Percentiles rank a stretch among this genome's conserved stretches.
These are phyloP conservation scores for Macrosiphum euphorbiae DNA, from an alignment of 2,888 invertebrate species.

Conservation along the genomic window DNA sequence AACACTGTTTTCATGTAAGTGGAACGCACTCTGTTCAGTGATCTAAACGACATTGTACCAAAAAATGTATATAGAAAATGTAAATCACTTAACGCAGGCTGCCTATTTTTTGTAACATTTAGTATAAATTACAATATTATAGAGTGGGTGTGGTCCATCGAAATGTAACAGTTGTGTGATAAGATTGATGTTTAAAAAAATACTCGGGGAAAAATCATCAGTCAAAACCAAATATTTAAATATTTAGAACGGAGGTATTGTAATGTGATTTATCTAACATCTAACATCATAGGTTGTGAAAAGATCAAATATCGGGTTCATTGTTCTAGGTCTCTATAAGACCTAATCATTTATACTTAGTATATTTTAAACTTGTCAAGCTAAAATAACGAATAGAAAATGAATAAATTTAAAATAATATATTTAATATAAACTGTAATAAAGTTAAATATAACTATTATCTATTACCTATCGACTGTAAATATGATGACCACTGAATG, in stretches of 20 bases:
- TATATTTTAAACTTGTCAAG: not conserved
- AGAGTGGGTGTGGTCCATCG: not conserved
- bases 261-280: constrained; percentile 1
- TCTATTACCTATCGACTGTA: not conserved
- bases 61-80: not conserved
- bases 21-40: not conserved
- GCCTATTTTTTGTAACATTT: not conserved
- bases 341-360: not conserved
- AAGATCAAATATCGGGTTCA: not conserved
- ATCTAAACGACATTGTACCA: not conserved
- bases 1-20: not conserved
- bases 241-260: not conserved
- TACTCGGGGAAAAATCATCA: not conserved
- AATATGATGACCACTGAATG: not conserved
- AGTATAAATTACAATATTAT: not conserved
- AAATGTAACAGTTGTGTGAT: not conserved
- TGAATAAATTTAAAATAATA: not conserved
- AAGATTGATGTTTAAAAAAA: not conserved
- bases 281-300: not conserved
- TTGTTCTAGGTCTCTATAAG: not conserved
- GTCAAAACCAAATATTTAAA: not conserved
- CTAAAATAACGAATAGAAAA: not conserved
- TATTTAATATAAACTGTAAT: not conserved
- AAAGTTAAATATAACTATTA: not conserved
- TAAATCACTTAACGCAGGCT: not conserved